Evolutionary conservation across 1,140 invertebrate species (phyloP).

Genomic region (Caenorhabditis briggsae): DNA sequence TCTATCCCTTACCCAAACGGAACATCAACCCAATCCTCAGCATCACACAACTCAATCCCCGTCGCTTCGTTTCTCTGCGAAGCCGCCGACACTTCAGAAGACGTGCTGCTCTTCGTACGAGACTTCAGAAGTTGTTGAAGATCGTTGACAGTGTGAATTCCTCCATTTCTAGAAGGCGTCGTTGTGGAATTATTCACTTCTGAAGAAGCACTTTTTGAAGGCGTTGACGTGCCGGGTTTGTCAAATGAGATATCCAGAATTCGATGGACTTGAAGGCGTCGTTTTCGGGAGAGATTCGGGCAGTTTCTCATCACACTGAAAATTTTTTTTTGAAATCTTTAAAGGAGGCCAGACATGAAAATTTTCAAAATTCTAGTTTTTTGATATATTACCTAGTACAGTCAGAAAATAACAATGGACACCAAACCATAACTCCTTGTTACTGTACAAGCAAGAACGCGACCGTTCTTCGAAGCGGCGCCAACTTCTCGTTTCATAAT

Average conservation of each 20-base stretch:
- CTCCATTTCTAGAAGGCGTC: neutral
- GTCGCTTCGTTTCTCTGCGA: neutral
- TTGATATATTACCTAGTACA: too few relatives aligned
- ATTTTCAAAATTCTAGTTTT: too few relatives aligned
- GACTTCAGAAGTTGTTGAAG: slow-evolving; percentile 11
- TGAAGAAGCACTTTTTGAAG: too few relatives aligned
- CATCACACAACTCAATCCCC: slow-evolving; percentile 11
- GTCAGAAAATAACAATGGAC: too few relatives aligned
- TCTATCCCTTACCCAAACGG: slow-evolving; percentile 35
- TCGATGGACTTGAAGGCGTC: neutral
- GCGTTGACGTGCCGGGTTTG: neutral
- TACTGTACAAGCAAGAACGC: too few relatives aligned
- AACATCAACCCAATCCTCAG: neutral
- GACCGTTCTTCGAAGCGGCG: too few relatives aligned
- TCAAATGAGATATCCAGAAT: neutral
- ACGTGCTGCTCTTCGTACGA: neutral
- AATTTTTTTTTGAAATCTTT: too few relatives aligned
- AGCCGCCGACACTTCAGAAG: neutral
- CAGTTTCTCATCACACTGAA: slow-evolving; percentile 42
- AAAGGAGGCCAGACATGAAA: too few relatives aligned
- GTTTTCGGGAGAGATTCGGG: slow-evolving; percentile 15
- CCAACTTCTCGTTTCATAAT: too few relatives aligned
- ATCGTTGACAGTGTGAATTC: neutral
- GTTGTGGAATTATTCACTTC: neutral
- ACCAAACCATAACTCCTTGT: too few relatives aligned